Percentiles rank a stretch among this genome's conserved stretches.
Conservation (phyloP, 2,797 vertebrate genomes). For the Anabas testudineus region DNA sequence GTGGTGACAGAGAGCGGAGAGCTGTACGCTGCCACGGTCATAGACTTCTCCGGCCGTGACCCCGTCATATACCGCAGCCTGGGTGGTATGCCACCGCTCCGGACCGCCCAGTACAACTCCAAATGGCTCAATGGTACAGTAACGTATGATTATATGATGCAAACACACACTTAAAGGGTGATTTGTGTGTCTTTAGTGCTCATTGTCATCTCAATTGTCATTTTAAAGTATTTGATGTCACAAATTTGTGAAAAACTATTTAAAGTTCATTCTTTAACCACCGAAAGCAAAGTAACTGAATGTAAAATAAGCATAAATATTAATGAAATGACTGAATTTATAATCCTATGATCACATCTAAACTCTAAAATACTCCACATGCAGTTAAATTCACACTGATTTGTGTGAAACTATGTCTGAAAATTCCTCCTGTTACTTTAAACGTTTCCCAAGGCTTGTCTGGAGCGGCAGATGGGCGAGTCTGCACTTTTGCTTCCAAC, state of each 20-base stretch:
- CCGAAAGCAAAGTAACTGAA: no score
- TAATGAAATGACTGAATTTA: constrained; percentile 24
- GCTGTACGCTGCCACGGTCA: constrained; percentile 96
- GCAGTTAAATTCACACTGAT: constrained; percentile 23
- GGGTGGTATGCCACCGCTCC: constrained; percentile 93
- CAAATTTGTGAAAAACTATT: neutral
- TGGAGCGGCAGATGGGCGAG: constrained; percentile 16
- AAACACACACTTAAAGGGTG: neutral
- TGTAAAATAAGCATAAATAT: neutral
- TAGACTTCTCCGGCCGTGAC: constrained; percentile 98
- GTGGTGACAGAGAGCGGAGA: constrained; percentile 96
- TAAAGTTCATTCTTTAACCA: no score
- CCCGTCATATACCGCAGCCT: constrained; percentile 98
- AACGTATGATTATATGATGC: no score
- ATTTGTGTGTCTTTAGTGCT: neutral
- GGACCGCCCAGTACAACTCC: constrained; percentile 99
- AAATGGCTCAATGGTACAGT: constrained; percentile 97
- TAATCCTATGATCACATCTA: constrained; percentile 35
- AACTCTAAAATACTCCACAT: constrained; percentile 36
- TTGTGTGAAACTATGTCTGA: constrained; percentile 30
- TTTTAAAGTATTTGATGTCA: neutral
- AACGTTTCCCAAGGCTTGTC: constrained; percentile 30
- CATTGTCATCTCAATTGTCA: no score
- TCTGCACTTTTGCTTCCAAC: constrained; percentile 42
- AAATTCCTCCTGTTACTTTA: constrained; percentile 30